Evolutionary conservation across 2,797 vertebrate genomes (phyloP), one percentile per base, ranked within the genome.

Genomic region (Gymnothorax reevesii): DNA sequence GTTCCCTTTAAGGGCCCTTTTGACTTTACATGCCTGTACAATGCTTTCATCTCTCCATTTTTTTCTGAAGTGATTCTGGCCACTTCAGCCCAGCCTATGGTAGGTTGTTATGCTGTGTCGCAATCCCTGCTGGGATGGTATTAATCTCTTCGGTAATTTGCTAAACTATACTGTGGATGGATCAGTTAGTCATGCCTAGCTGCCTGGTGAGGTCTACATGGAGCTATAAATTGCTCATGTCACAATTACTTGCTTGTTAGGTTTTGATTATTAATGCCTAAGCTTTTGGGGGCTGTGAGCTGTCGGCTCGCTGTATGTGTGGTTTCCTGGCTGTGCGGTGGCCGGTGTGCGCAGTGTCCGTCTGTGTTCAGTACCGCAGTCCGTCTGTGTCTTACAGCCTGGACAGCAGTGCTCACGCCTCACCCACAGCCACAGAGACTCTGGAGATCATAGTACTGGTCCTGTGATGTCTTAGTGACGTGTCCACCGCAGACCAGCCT

Each of bases 401-500:
- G 90, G 89, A 90, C 91, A 91, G 87, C 94, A 94, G 93, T 90
- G 92, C 96, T 97, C 97, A 97, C 96, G 90, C 96, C 94, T 92
- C 95, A 94, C 93, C 92, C 95, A 93, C 90, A 93, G 97, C 98
- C 97, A 96, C 84, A 99, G 94, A 98, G 71, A 85, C 96, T 92
- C 71, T 13, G 95, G 97, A 97, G 97, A 96, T 97, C 98, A 98
- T 99, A 99, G 98, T 99, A 99, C 97, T 98, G 98, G 96, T 93
- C 94, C 90, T 96, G 96, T 97, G 97, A 96, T 83, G 95, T 97
- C 95, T 91, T 62, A 87, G 83, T 54, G 97, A 96, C 96, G 33
- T 82, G 86, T 71, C 85, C 88, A 93, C 94, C 96, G 93, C 96
- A 92, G 96, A 92, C 92, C 97, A 94, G 96, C 96, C 96, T 97